Conservation (phyloP, 1,140 invertebrate genomes). For the Holcopasites calliopsidis region DNA sequence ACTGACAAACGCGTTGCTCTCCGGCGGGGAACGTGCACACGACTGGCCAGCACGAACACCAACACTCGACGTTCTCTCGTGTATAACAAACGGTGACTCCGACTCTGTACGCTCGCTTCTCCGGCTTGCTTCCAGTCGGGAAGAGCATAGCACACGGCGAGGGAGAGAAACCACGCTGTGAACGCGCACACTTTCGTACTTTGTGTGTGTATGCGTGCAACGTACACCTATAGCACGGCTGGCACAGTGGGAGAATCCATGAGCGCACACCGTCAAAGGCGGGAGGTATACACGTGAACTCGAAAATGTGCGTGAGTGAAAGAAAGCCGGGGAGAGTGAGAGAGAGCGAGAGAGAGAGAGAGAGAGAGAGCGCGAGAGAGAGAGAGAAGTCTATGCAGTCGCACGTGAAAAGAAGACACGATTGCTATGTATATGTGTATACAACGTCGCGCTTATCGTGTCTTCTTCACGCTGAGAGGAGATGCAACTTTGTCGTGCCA, state of each 20-base stretch:
- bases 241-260: not conserved
- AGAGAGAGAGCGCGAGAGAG: not conserved
- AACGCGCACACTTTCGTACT: not conserved
- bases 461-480: slow-evolving; percentile 27
- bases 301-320: slow-evolving; percentile 29
- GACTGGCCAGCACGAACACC: slow-evolving; percentile 12
- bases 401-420: not conserved
- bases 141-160: slow-evolving; percentile 22
- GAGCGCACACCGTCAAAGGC: not conserved
- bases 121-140: slow-evolving; percentile 14
- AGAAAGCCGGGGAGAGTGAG: slow-evolving; percentile 8
- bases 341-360: not conserved
- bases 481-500: slow-evolving; percentile 21
- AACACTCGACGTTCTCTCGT: slow-evolving; percentile 21
- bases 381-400: not conserved
- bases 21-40: slow-evolving; percentile 21
- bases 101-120: slow-evolving; percentile 24
- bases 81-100: slow-evolving; percentile 22
- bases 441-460: slow-evolving; percentile 18
- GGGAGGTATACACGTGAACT: slow-evolving; percentile 24
- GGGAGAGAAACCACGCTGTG: slow-evolving; percentile 25
- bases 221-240: no score
- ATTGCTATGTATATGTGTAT: not conserved
- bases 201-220: not conserved
- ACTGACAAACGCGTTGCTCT: slow-evolving; percentile 31